phyloP scores from a whole-genome alignment of 2,888 invertebrate species.

The Spatulosminthurus flaviceps region DNA sequence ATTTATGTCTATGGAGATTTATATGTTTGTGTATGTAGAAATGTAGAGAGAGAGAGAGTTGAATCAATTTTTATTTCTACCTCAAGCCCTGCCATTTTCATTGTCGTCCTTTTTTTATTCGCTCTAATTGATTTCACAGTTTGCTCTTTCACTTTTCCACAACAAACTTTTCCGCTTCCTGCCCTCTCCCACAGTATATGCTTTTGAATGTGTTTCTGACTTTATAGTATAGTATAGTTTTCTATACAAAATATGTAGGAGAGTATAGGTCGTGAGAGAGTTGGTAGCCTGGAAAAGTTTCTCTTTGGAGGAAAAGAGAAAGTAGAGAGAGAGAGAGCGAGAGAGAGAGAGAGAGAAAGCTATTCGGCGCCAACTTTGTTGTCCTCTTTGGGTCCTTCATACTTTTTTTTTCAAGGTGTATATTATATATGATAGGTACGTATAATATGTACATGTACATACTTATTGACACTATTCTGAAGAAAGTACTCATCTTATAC shows the following conservation, averaged over 20 bases:
- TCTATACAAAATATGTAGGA: background rate
- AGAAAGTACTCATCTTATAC: too few relatives aligned
- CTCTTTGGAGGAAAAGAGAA: background rate
- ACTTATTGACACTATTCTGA: too few relatives aligned
- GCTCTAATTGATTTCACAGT: conserved; percentile 5
- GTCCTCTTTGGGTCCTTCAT: background rate
- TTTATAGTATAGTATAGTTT: too few relatives aligned
- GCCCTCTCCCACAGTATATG: background rate
- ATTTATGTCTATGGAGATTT: too few relatives aligned
- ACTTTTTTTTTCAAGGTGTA: background rate
- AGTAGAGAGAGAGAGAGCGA: background rate
- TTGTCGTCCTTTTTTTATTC: background rate
- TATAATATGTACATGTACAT: too few relatives aligned
- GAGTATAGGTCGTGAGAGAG: too few relatives aligned
- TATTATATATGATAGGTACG: too few relatives aligned
- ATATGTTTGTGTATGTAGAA: too few relatives aligned
- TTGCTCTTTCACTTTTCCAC: background rate
- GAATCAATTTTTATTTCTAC: too few relatives aligned
- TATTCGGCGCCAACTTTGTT: background rate
- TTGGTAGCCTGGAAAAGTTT: too few relatives aligned
- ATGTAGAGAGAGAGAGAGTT: too few relatives aligned
- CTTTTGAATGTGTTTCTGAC: background rate
- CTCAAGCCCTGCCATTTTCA: background rate
- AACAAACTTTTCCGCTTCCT: conserved; percentile 5
- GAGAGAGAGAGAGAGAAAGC: background rate